These are phyloP conservation scores for Graptemys geographica DNA, from an alignment of 2,797 vertebrate species.

Conservation along the genomic window DNA sequence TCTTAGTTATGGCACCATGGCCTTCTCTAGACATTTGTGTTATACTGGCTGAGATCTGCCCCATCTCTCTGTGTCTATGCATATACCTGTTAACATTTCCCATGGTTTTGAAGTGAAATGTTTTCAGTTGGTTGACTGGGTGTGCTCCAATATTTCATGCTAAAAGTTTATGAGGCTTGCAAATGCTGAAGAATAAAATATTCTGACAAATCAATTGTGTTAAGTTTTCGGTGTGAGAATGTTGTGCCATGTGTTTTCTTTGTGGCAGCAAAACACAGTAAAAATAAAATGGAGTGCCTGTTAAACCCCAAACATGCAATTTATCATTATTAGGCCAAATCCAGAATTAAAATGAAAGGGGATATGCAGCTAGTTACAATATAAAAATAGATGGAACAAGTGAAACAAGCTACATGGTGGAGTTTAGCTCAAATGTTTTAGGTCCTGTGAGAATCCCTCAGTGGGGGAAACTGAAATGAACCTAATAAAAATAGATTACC, in stretches of 20 bases:
- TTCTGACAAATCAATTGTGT: constrained; percentile 3
- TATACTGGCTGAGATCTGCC: not conserved
- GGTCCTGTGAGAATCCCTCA: not conserved
- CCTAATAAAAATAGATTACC: not conserved
- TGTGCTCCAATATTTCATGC: constrained; percentile 8
- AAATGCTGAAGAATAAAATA: constrained; percentile 38
- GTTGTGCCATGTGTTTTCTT: not conserved
- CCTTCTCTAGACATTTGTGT: not conserved
- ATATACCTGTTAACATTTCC: not conserved
- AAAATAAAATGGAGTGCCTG: not conserved
- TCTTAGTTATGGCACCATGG: not conserved
- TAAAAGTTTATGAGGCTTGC: not conserved
- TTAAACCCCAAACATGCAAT: not conserved
- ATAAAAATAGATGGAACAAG: not conserved
- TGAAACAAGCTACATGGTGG: not conserved
- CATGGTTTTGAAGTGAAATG: not conserved
- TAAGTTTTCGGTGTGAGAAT: not conserved
- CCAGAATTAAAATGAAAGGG: not conserved
- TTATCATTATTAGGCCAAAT: not conserved
- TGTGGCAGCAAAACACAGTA: not conserved
- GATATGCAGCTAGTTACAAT: not conserved
- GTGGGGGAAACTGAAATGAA: not conserved
- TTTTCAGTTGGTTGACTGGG: not conserved
- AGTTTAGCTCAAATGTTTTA: not conserved
- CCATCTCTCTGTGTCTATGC: not conserved